Evolutionary conservation across 2,113 vertebrate genomes (phyloP), one percentile per base, ranked within the genome.

Genomic region (Amblyopsis rosae): DNA sequence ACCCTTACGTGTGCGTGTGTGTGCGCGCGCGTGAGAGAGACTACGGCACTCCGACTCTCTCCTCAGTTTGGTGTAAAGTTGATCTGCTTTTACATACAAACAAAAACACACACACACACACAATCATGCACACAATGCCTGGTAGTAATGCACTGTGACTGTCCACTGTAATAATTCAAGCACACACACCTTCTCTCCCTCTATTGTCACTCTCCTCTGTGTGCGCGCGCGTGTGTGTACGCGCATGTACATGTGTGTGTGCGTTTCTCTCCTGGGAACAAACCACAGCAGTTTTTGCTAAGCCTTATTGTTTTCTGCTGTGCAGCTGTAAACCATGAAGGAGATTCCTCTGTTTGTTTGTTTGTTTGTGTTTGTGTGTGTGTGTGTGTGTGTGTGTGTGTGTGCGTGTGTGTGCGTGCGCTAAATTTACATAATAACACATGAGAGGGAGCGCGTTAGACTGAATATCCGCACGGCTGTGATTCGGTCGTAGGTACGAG

Each of bases 231-330:
- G 48, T 79, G 49, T 70, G 70, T 61, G 59, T 45, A 48, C 69
- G 48, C 64, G 53, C 68, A 47, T 64, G 58, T 33, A 16, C 8
- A 26, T 19, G 54, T 48, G 8, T 45, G n/a, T 70, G 60, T 75
- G 69, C 63, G 68, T 32, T 47, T 50, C 75, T 87, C 83, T 84
- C 82, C 66, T 59, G 57, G 87, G 87, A 84, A 60, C 53, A 17
- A 66, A n/a, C n/a, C n/a, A 60, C 74, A 78, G 77, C 41, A 45
- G 72, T 77, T 82, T 82, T 79, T 86, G 75, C 71, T 79, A 72
- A 78, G 50, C 76, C 85, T 85, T 87, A 88, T 86, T 89, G 84
- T 89, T 91, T 88, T 91, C 85, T 70, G 69, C 82, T 84, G 79
- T 84, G 83, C 87, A 89, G 86, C 79, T 91, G 86, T 82, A 88